A percentile compares a stretch with the other conserved stretches of the same genome.
Evolutionary conservation across 2,797 vertebrate genomes (phyloP).

Genomic region (Melanotaenia maccullochi): DNA sequence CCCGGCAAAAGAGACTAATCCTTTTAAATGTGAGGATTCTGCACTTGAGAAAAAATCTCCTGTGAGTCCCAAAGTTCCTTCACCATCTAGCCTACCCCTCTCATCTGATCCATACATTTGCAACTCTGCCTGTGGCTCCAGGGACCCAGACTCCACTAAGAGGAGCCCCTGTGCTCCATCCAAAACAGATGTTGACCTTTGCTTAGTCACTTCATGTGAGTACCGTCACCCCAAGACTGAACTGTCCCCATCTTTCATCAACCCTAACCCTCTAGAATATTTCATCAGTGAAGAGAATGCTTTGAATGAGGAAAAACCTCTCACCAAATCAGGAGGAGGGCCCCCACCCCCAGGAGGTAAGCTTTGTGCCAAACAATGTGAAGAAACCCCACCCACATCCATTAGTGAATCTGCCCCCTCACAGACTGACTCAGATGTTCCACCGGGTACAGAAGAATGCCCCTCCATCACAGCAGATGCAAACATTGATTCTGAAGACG

Average conservation of each 20-base stretch:
- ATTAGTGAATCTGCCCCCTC: constrained; percentile 95
- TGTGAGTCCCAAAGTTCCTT: constrained; percentile 69
- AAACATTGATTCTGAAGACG: constrained; percentile 98
- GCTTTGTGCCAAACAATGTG: constrained; percentile 89
- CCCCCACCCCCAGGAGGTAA: constrained; percentile 91
- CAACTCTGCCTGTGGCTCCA: constrained; percentile 74
- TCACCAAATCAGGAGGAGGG: constrained; percentile 85
- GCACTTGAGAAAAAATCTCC: constrained; percentile 83
- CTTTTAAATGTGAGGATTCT: constrained; percentile 82
- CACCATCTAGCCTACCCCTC: constrained; percentile 67
- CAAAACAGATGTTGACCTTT: constrained; percentile 92
- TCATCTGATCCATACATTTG: constrained; percentile 60
- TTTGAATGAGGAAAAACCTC: constrained; percentile 86
- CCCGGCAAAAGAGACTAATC: constrained; percentile 66
- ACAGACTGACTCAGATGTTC: constrained; percentile 96
- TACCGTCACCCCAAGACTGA: constrained; percentile 97
- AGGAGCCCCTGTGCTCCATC: constrained; percentile 79
- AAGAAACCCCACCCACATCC: constrained; percentile 97
- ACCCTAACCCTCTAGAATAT: constrained; percentile 95
- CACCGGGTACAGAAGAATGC: constrained; percentile 96
- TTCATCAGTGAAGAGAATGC: constrained; percentile 89
- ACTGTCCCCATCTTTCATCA: constrained; percentile 97
- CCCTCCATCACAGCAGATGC: constrained; percentile 98
- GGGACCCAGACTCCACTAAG: constrained; percentile 73
- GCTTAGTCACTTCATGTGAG: constrained; percentile 93